phyloP scores from a whole-genome alignment of 2,113 vertebrate genomes.

The Pomatostomus ruficeps region DNA sequence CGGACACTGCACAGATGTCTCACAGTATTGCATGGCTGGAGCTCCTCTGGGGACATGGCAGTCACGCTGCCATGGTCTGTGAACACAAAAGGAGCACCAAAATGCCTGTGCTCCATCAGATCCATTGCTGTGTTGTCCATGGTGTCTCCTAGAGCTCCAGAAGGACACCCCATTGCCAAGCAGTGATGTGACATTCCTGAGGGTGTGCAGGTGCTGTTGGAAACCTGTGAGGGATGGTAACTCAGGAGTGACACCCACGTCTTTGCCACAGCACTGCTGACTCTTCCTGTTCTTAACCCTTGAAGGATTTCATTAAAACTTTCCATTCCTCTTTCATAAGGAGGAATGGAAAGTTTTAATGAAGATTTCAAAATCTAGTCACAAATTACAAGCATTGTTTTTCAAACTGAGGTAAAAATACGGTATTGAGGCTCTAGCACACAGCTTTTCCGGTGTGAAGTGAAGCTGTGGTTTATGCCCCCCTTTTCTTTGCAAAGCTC shows the following conservation, averaged over 20 bases:
- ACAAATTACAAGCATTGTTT: background rate
- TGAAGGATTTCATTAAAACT: background rate
- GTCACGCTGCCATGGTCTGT: accelerated
- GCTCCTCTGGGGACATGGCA: background rate
- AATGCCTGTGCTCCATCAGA: accelerated
- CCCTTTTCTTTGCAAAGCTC: background rate
- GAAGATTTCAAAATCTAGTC: background rate
- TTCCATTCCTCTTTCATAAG: background rate
- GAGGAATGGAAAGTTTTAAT: background rate
- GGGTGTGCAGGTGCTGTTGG: background rate
- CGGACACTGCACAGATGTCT: background rate
- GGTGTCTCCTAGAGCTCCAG: background rate
- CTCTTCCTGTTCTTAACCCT: background rate
- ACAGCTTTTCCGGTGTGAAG: slow-evolving; percentile 1
- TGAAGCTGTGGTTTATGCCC: slow-evolving; percentile 34
- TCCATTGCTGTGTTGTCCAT: accelerated
- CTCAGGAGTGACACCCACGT: accelerated
- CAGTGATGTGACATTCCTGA: background rate
- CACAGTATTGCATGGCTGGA: accelerated
- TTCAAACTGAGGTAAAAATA: background rate
- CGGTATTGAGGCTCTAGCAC: background rate
- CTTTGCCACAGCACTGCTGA: background rate
- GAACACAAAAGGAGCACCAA: background rate
- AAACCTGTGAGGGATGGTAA: background rate
- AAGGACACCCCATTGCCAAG: background rate